phyloP scores from a whole-genome alignment of 2,888 invertebrate species.

The Conops quadrifasciatus region DNA sequence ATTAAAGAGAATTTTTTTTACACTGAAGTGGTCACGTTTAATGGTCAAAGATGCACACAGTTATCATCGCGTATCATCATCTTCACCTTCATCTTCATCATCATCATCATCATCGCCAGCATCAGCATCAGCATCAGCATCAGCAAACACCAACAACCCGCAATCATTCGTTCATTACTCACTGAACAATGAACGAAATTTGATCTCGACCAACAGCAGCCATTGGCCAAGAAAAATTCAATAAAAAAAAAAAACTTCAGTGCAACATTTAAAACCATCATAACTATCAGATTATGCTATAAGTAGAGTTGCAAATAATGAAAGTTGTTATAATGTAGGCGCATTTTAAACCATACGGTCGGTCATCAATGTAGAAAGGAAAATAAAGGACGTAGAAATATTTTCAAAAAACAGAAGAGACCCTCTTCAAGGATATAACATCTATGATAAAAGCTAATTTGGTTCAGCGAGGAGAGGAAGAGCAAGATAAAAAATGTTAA shows the following conservation, averaged over 20 bases:
- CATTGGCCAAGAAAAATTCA: conserved; percentile 1
- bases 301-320: conserved; percentile 7
- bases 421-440: not conserved
- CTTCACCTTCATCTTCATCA: not conserved
- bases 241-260: conserved; percentile 10
- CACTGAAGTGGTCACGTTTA: not conserved
- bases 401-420: not conserved
- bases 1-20: not conserved
- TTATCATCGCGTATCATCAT: not conserved
- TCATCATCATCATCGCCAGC: not conserved
- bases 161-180: conserved; percentile 40
- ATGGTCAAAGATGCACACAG: not conserved
- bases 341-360: not conserved
- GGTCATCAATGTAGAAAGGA: conserved; percentile 19
- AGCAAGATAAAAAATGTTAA: conserved; percentile 30
- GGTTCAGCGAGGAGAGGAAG: not conserved
- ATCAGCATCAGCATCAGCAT: not conserved
- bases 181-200: conserved; percentile 52
- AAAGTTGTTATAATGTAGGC: conserved; percentile 8
- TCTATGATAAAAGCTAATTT: not conserved
- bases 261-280: not conserved
- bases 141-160: too few relatives aligned
- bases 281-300: not conserved
- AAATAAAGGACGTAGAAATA: conserved; percentile 21
- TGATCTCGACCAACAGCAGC: conserved; percentile 41